Evolutionary conservation across 1,140 invertebrate genomes (phyloP).

Genomic region (Heterodera carotae): DNA sequence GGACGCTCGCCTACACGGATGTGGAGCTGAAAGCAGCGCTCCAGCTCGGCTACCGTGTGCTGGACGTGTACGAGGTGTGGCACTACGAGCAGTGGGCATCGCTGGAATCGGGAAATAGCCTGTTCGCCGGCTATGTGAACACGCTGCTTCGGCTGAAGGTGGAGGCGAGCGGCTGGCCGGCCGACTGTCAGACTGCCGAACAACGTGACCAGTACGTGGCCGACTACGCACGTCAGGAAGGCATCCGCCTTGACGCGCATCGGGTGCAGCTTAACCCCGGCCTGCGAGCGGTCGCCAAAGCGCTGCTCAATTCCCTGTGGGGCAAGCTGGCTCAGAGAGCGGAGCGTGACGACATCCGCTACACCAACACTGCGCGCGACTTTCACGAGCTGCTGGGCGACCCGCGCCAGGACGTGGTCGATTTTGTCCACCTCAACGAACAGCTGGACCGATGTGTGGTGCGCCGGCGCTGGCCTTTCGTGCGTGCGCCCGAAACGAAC

Average conservation of each 20-base stretch:
- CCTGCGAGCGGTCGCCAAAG: constrained; percentile 22
- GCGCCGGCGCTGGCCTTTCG: neutral
- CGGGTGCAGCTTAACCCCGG: constrained; percentile 26
- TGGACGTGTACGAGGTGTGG: constrained; percentile 24
- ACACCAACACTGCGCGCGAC: constrained; percentile 2
- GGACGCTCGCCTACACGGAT: constrained; percentile 31
- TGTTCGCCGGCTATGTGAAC: constrained; percentile 34
- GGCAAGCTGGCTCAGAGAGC: constrained; percentile 31
- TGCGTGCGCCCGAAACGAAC: constrained; percentile 23
- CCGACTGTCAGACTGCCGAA: constrained; percentile 7
- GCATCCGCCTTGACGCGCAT: neutral
- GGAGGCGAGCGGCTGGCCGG: constrained; percentile 37
- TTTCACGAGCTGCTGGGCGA: constrained; percentile 18
- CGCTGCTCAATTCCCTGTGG: constrained; percentile 29
- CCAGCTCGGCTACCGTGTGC: constrained; percentile 5
- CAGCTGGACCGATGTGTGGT: constrained; percentile 4
- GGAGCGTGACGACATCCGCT: constrained; percentile 7
- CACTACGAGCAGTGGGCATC: constrained; percentile 10
- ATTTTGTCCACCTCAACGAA: constrained; percentile 26
- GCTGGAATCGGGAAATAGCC: neutral
- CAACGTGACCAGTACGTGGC: neutral
- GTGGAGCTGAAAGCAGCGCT: constrained; percentile 23
- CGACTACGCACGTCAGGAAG: constrained; percentile 29
- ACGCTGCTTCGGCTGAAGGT: constrained; percentile 4
- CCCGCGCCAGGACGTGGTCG: neutral